Percentiles rank a stretch among this genome's conserved stretches.
Evolutionary conservation across 1,140 invertebrate genomes (phyloP).

Genomic region (Aphelinus atriplicis): DNA sequence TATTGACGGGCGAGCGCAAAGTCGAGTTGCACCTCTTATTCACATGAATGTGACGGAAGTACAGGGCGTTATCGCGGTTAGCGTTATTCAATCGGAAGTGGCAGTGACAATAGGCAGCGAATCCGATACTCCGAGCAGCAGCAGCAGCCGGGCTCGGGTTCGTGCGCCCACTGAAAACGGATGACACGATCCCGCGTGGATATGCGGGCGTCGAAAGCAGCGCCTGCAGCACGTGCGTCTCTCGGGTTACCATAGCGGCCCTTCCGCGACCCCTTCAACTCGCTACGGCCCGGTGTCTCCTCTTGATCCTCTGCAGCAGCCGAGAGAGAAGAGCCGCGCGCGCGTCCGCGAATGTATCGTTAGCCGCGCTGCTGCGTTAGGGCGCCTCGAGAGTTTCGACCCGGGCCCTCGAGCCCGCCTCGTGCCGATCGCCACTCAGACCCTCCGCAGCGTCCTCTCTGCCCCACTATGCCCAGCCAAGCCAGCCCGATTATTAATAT

Average conservation of each 20-base stretch:
- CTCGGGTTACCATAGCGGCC: slow-evolving; percentile 12
- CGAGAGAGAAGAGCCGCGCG: slow-evolving; percentile 26
- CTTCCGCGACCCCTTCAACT: neutral
- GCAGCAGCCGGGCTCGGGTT: neutral
- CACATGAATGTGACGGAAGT: neutral
- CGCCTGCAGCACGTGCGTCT: slow-evolving; percentile 29
- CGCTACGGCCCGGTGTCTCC: neutral
- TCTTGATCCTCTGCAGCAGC: slow-evolving; percentile 4
- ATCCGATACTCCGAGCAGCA: no score
- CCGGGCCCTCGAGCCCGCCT: no score
- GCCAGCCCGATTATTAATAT: no score
- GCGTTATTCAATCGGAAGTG: no score
- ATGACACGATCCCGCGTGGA: slow-evolving; percentile 7
- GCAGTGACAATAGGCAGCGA: no score
- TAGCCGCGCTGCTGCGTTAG: slow-evolving; percentile 23
- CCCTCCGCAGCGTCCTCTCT: no score
- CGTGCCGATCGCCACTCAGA: no score
- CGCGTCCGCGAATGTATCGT: slow-evolving; percentile 55
- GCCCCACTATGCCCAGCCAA: no score
- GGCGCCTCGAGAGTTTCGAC: slow-evolving; percentile 40
- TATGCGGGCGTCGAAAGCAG: slow-evolving; percentile 23
- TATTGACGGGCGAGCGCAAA: neutral
- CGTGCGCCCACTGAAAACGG: slow-evolving; percentile 17
- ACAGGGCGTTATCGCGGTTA: no score
- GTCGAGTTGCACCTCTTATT: slow-evolving; percentile 2